Evolutionary conservation across 2,888 invertebrate species (phyloP), one percentile per base, ranked within the genome.

Genomic region (Frankliniella intonsa): DNA sequence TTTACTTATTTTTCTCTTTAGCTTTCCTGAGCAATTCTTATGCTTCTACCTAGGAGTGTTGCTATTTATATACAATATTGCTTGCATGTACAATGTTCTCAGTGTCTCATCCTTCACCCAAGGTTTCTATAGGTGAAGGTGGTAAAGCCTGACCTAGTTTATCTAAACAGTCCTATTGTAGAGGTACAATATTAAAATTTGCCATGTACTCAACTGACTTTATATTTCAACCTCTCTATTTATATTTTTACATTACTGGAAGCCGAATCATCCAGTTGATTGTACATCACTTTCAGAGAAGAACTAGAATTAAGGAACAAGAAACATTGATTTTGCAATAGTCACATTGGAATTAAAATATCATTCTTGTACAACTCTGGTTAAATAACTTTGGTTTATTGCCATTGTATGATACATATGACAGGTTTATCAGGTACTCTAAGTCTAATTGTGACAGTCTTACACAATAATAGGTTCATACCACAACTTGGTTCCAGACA

Each of bases 381-480:
- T 38, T 55, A 55, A 55, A 22, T 76, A 76, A 76, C 69, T 76
- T 76, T 76, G 69, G 69, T 76, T 76, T 76, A 76, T 76, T 76
- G 69, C 69, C 69, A 76, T 38, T 25, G 25, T 76, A 76, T 76
- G 12, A 12, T 76, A 76, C 25, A 25, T 76, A 22, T 25, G 69
- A 25, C 69, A 76, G 69, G 69, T 22, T 76, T 25, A 76, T 76
- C 69, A 76, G 69, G 69, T 76, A 76, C 69, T 76, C 69, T 76
- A 76, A 76, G 69, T 76, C 69, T 76, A 76, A 76, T 76, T 76
- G 69, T 76, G 69, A 76, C 69, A 76, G 69, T 76, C 69, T 76
- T 76, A 76, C 69, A 76, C 69, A 76, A 76, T 76, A 76, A 76
- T 62, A 76, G 69, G 69, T 76, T 38, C 38, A 38, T 38, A 76